These are phyloP conservation scores for Frankliniella intonsa DNA, from an alignment of 2,888 invertebrate species.

Conservation along the genomic window DNA sequence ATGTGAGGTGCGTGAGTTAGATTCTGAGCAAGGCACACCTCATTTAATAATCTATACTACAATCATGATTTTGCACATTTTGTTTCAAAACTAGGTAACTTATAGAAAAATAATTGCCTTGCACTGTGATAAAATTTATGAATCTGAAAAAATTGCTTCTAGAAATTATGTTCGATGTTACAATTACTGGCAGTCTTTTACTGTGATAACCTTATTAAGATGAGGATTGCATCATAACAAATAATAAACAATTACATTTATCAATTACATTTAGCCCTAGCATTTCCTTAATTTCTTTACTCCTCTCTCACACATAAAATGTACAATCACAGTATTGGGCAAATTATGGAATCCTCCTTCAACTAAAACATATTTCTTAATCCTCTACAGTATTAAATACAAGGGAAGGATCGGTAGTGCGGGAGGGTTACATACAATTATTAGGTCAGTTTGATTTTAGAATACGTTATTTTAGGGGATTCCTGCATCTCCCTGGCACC, in stretches of 20 bases:
- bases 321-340: constrained; percentile 26
- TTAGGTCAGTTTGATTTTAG: constrained; percentile 25
- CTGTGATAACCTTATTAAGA: constrained; percentile 35
- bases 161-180: constrained; percentile 30
- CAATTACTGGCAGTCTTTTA: constrained; percentile 39
- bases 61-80: neutral
- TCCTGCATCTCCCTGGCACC: constrained; percentile 13
- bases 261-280: constrained; percentile 16
- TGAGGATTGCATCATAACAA: constrained; percentile 4
- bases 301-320: neutral
- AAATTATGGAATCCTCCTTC: constrained; percentile 14
- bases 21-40: constrained; percentile 24
- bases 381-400: constrained; percentile 16
- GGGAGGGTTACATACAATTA: constrained; percentile 20
- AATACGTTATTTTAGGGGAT: neutral
- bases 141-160: constrained; percentile 3
- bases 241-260: neutral
- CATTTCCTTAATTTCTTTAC: neutral
- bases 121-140: neutral
- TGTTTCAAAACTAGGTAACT: neutral
- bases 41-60: neutral
- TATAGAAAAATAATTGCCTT: neutral
- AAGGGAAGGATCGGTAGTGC: neutral
- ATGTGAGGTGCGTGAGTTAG: constrained; percentile 4
- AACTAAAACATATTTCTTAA: neutral